A percentile compares a stretch with the other conserved stretches of the same genome.
Evolutionary conservation across 2,797 vertebrate genomes (phyloP).

Genomic region (Smutsia temminckii): DNA sequence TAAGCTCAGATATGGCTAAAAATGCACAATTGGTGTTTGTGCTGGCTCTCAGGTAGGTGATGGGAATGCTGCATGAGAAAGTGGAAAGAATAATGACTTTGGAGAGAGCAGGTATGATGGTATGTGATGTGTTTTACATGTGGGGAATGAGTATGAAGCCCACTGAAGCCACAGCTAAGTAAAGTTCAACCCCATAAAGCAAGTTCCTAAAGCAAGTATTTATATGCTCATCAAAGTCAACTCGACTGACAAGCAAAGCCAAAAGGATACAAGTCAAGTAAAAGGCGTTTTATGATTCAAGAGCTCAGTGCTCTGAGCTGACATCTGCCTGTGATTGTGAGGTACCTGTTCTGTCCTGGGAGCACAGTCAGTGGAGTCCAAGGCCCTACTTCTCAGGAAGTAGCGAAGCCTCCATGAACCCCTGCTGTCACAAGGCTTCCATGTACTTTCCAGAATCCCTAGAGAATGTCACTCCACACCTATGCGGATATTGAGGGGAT

Average conservation of each 20-base stretch:
- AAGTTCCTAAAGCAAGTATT: neutral
- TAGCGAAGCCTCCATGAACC: neutral
- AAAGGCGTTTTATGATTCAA: neutral
- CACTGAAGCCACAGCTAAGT: neutral
- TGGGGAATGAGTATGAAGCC: neutral
- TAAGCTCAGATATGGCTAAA: neutral
- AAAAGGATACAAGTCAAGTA: constrained; percentile 17
- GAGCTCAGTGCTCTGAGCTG: neutral
- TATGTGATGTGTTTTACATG: neutral
- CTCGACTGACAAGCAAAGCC: neutral
- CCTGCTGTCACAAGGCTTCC: neutral
- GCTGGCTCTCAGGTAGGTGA: neutral
- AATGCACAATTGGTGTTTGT: neutral
- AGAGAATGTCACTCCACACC: neutral
- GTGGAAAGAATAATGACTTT: neutral
- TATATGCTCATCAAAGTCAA: neutral
- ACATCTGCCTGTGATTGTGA: neutral
- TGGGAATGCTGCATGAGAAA: neutral
- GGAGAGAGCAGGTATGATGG: neutral
- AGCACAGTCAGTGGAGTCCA: neutral
- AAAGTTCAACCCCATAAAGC: neutral
- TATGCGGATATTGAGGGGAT: neutral
- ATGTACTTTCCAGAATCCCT: neutral
- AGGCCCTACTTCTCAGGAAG: neutral
- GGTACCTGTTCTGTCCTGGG: neutral